phyloP scores from a whole-genome alignment of 2,888 invertebrate genomes.

The Diaprepes abbreviatus region DNA sequence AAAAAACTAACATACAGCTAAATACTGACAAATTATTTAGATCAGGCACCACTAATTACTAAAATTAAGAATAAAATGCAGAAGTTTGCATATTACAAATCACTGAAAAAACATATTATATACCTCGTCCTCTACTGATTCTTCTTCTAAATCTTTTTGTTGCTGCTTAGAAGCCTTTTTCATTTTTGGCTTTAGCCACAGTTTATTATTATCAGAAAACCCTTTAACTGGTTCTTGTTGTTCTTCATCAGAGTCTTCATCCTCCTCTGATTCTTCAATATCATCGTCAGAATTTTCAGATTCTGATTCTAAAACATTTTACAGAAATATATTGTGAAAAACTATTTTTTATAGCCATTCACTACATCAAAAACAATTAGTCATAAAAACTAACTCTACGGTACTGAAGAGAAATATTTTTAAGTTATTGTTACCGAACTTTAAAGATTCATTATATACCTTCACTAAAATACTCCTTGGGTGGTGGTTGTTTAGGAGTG shows the following conservation, averaged over 20 bases:
- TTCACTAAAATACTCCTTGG: constrained; percentile 49
- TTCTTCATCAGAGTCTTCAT: constrained; percentile 54
- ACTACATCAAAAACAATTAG: too few species aligned
- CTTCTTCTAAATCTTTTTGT: constrained; percentile 56
- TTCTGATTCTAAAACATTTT: constrained; percentile 22
- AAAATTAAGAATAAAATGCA: too few species aligned
- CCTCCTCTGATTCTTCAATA: constrained; percentile 58
- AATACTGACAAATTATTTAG: too few species aligned
- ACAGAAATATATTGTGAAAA: too few species aligned
- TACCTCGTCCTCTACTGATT: constrained; percentile 57
- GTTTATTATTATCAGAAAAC: constrained; percentile 80
- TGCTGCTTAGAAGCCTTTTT: constrained; percentile 58
- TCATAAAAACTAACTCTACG: too few species aligned
- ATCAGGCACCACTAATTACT: too few species aligned
- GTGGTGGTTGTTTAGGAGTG: constrained; percentile 53
- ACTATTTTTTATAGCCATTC: neutral
- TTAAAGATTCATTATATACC: neutral
- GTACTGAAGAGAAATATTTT: too few species aligned
- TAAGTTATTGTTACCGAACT: neutral
- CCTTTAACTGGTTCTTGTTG: constrained; percentile 65
- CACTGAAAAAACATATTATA: too few species aligned
- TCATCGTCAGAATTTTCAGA: constrained; percentile 64
- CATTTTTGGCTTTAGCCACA: constrained; percentile 77
- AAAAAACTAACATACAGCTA: too few species aligned
- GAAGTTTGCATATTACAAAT: too few species aligned